A percentile compares a stretch with the other conserved stretches of the same genome.
phyloP scores from a whole-genome alignment of 2,113 vertebrate genomes.

The Melanerpes formicivorus region DNA sequence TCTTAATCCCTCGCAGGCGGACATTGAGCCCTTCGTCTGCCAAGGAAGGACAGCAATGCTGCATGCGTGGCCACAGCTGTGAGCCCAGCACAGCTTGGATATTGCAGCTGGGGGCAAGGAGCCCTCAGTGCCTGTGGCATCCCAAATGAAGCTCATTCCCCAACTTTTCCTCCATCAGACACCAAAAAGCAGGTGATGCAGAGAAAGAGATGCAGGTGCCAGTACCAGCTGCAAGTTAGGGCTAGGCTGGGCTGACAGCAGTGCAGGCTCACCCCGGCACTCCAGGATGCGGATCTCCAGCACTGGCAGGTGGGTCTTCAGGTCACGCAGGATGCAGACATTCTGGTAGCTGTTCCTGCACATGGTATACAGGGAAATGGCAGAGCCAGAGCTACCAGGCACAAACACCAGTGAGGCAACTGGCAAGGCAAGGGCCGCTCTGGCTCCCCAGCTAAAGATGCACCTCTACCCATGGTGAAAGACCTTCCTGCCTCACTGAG shows the following conservation, averaged over 20 bases:
- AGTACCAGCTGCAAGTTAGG: accelerated
- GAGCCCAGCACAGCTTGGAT: accelerated
- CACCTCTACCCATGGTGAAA: background rate
- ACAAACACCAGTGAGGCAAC: accelerated
- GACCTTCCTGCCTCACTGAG: background rate
- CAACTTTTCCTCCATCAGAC: background rate
- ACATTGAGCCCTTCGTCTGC: slow-evolving; percentile 92
- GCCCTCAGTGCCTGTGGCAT: background rate
- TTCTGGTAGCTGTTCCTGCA: slow-evolving; percentile 87
- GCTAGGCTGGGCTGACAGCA: background rate
- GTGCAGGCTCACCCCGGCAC: slow-evolving; percentile 83
- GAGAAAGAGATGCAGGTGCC: background rate
- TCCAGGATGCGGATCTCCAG: slow-evolving; percentile 94
- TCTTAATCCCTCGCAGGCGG: slow-evolving; percentile 91
- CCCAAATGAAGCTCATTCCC: background rate
- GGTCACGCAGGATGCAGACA: slow-evolving; percentile 91
- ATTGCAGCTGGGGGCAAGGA: background rate
- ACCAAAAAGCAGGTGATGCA: background rate
- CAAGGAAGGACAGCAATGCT: background rate
- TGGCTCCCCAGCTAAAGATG: background rate
- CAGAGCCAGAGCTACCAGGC: background rate
- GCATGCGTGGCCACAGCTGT: accelerated
- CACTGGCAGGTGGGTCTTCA: slow-evolving; percentile 87
- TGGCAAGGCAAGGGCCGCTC: background rate
- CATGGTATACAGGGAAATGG: background rate